Conservation (phyloP, 2,888 invertebrate genomes). For the Cybosia mesomella region DNA sequence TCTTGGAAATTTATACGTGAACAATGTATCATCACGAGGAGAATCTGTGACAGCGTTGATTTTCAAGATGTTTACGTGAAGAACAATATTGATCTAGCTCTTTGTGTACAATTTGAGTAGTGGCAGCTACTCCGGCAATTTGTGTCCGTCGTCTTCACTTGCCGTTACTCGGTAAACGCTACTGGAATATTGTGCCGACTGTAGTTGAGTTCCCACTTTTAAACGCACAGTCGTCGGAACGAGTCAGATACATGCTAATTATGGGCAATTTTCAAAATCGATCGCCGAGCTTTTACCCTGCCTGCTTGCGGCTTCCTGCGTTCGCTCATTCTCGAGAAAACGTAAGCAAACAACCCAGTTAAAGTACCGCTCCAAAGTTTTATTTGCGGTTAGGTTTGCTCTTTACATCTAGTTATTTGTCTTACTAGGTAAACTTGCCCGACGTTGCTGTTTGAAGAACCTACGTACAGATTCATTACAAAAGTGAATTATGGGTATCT, state of each 20-base stretch:
- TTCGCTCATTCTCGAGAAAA: slow-evolving; percentile 68
- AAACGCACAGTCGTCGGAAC: slow-evolving; percentile 79
- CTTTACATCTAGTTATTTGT: slow-evolving; percentile 26
- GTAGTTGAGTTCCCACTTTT: slow-evolving; percentile 81
- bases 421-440: slow-evolving; percentile 7
- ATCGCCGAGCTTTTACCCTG: slow-evolving; percentile 81
- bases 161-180: slow-evolving; percentile 85
- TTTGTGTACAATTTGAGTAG: slow-evolving; percentile 79
- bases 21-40: slow-evolving; percentile 15
- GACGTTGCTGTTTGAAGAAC: slow-evolving; percentile 26
- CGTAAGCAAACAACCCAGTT: slow-evolving; percentile 64
- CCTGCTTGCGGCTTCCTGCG: slow-evolving; percentile 80
- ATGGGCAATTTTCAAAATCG: slow-evolving; percentile 86
- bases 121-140: slow-evolving; percentile 83
- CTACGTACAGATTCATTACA: slow-evolving; percentile 42
- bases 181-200: slow-evolving; percentile 83
- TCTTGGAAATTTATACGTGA: slow-evolving; percentile 30
- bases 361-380: slow-evolving; percentile 45
- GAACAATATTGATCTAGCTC: slow-evolving; percentile 76
- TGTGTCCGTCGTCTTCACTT: slow-evolving; percentile 82
- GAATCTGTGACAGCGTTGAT: slow-evolving; percentile 39
- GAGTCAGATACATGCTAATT: slow-evolving; percentile 85
- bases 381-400: slow-evolving; percentile 47
- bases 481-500: slow-evolving; percentile 52
- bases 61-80: slow-evolving; percentile 53